Evolutionary conservation across 2,888 invertebrate genomes (phyloP), one percentile per base, ranked within the genome.

Genomic region (Macrophya alboannulata): DNA sequence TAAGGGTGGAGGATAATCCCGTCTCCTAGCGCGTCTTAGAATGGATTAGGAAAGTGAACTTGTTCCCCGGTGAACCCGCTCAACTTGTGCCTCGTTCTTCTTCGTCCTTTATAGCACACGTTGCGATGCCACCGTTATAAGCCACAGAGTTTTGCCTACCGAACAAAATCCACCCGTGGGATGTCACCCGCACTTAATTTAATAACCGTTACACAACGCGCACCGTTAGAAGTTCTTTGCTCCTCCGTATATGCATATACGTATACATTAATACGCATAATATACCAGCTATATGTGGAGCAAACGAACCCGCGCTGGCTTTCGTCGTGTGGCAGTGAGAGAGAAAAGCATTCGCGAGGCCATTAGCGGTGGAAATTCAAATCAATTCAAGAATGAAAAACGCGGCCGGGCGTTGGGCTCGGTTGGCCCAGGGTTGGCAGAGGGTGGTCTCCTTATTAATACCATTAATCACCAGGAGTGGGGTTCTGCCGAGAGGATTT

Each of bases 381-480:
- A 87, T 88, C 88, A 88, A 87, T 87, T 86, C 87, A 85, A 65
- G 85, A 79, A 85, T 71, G 76, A 72, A 82, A 84, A 87, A 84
- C 71, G 77, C 79, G 48, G 37, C 12, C 45, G 17, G 71, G 48
- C 76, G 76, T 76, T 76, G 76, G 48, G 76, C 62, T 62, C 43
- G 59, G 81, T 81, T 62, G 81, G 81, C 81, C 62, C 65, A 62
- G 21, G 59, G 81, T 81, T 62, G 81, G 81, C 81, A n/a, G 31
- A 81, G 25, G 85, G 83, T 84, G 72, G 86, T 89, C 89, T 86
- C 87, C 89, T 91, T 91, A 90, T 90, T 91, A 90, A 91, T 89
- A 88, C 89, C 89, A 91, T 91, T 91, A 91, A 91, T 91, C 90
- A 90, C 89, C 17, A 68, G 65, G 68, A 85, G 71, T 76, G 71